Conservation (phyloP, 2,113 vertebrate genomes). For the Catharus bicknelli region DNA sequence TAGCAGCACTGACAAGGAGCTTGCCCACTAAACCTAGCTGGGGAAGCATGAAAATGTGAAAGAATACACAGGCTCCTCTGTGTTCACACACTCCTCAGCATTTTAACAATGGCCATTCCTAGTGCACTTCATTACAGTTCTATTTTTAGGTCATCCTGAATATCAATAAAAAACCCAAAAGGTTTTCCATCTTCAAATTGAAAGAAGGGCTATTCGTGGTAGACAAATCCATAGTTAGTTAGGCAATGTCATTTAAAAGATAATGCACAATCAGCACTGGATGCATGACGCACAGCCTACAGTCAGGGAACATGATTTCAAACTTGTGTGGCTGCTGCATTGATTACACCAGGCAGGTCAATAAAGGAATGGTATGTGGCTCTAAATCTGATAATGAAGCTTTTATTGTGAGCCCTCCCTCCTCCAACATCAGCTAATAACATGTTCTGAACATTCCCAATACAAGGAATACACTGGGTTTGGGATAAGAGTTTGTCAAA, state of each 20-base stretch:
- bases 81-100: not conserved
- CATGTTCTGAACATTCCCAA: constrained; percentile 65
- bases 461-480: not conserved
- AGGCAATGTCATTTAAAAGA: constrained; percentile 62
- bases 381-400: constrained; percentile 85
- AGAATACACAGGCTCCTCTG: not conserved
- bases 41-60: not conserved
- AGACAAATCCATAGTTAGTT: constrained; percentile 70
- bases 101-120: not conserved
- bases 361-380: constrained; percentile 79
- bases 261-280: constrained; percentile 72
- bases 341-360: constrained; percentile 81
- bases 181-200: constrained; percentile 6
- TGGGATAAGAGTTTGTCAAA: constrained; percentile 11
- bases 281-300: not conserved
- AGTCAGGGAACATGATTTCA: constrained; percentile 74
- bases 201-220: not conserved
- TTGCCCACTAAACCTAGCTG: not conserved
- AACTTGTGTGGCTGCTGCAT: constrained; percentile 74
- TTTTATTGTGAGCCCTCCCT: constrained; percentile 76
- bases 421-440: constrained; percentile 75
- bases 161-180: constrained; percentile 13
- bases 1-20: not conserved
- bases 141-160: constrained; percentile 38
- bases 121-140: not conserved